phyloP scores from a whole-genome alignment of 1,140 invertebrate species.

The Drosophila nasuta region DNA sequence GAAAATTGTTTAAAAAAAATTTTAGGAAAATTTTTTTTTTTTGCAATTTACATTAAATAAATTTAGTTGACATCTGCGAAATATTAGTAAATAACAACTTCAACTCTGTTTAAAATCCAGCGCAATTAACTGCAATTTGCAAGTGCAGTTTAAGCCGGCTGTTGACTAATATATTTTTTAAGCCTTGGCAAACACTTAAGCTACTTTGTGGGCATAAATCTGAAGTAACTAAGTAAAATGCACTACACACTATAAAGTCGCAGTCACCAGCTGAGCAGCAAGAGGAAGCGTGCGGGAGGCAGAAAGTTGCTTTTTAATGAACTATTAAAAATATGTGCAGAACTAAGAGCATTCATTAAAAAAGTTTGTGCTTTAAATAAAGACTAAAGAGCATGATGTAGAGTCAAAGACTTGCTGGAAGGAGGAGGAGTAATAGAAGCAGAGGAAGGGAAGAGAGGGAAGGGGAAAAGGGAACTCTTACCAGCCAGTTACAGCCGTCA shows the following conservation, averaged over 20 bases:
- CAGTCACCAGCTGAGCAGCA: slow-evolving; percentile 3
- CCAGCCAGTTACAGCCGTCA: slow-evolving; percentile 55
- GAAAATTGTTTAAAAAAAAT: no score
- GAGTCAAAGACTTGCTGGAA: slow-evolving; percentile 34
- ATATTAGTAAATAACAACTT: no score
- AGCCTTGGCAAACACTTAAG: slow-evolving; percentile 53
- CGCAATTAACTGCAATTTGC: slow-evolving; percentile 51
- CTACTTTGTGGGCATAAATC: slow-evolving; percentile 66
- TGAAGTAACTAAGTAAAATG: slow-evolving; percentile 40
- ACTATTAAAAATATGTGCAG: slow-evolving; percentile 80
- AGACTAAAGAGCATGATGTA: slow-evolving; percentile 47
- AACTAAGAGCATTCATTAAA: slow-evolving; percentile 83
- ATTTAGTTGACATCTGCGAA: no score
- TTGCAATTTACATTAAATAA: no score
- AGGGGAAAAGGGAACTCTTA: background rate
- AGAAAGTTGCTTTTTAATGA: slow-evolving; percentile 78
- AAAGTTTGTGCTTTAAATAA: slow-evolving; percentile 78
- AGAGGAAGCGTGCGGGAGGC: background rate
- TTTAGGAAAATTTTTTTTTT: no score
- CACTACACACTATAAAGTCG: slow-evolving; percentile 37
- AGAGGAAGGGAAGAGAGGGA: no score
- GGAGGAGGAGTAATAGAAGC: background rate
- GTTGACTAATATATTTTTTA: slow-evolving; percentile 64
- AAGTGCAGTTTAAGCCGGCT: slow-evolving; percentile 57
- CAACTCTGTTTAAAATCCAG: background rate